These are phyloP conservation scores for Temnothorax curvispinosus DNA, from an alignment of 1,140 invertebrate species.

Conservation along the genomic window DNA sequence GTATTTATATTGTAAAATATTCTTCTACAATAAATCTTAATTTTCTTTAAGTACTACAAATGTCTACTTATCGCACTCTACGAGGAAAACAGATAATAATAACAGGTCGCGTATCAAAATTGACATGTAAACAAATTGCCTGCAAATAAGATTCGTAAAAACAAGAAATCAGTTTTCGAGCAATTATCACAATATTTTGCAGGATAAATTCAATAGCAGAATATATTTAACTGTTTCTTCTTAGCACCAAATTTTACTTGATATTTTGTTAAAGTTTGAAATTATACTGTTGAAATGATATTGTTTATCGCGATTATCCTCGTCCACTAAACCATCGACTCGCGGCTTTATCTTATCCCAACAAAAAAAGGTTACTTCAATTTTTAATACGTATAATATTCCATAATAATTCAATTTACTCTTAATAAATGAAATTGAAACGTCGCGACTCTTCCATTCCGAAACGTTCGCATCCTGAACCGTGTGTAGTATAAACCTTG, in stretches of 20 bases:
- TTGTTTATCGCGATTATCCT: background rate
- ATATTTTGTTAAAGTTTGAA: background rate
- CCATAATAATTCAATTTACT: background rate
- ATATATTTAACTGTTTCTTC: background rate
- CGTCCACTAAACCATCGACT: background rate
- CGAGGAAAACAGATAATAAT: conserved; percentile 23
- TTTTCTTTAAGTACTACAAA: background rate
- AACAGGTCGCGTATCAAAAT: background rate
- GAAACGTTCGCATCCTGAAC: background rate
- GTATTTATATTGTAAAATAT: background rate
- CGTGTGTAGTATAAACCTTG: background rate
- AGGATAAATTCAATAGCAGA: background rate
- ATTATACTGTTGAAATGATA: background rate
- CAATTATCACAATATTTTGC: background rate
- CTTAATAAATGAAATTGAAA: background rate
- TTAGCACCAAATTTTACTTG: background rate
- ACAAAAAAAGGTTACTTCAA: background rate
- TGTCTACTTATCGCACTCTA: background rate
- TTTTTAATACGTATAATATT: background rate
- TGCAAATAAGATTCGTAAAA: conserved; percentile 7
- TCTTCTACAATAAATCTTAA: background rate
- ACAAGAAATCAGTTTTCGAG: background rate
- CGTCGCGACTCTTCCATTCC: no score
- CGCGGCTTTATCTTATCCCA: background rate
- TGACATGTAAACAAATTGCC: background rate